Evolutionary conservation across 2,888 invertebrate species (phyloP), one percentile per base, ranked within the genome.

Genomic region (Palloptera scutellata): DNA sequence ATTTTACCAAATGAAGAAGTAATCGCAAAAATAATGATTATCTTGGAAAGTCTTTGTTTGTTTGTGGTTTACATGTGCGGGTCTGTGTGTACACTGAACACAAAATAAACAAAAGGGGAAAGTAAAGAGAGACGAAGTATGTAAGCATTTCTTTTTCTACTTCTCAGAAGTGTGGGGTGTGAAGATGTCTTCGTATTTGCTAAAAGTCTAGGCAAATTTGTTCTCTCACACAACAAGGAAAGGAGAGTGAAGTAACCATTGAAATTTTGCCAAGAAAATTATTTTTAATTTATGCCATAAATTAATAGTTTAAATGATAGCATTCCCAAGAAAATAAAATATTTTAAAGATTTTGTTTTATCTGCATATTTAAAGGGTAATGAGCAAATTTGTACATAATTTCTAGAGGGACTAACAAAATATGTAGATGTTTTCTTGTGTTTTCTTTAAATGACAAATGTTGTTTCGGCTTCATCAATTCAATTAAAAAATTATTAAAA

Each of bases 281-380:
- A 53, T 62, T 17, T 53, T 43, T 54, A 62, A 62, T 54, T 13
- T 52, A 54, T 53, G 62, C 17, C 53, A 62, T 62, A 62, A 62
- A 62, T 62, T 62, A 62, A 10, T 62, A 62, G 13, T 52, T 30
- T 30, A 30, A 30, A 30, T 4, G 3, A 30, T 30, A 30, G 6
- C 6, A 30, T 30, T 30, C 30, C 6, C 6, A n/a, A n/a, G 30
- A 30, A 30, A 30, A 30, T 6, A 4, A 30, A 4, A 30, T n/a
- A 30, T 30, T 30, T 30, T 30, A 30, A 30, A 30, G 6, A 30
- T 30, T 30, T 30, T 30, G 30, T 30, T 30, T 30, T 30, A 6
- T 6, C 30, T 30, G 6, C 30, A 30, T 30, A 30, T 30, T 4
- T 30, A 4, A 30, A 30, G 30, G 30, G 6, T 30, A 30, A 30